These are phyloP conservation scores for Coregonus ussuriensis DNA, from an alignment of 2,797 vertebrate genomes.

Conservation along the genomic window DNA sequence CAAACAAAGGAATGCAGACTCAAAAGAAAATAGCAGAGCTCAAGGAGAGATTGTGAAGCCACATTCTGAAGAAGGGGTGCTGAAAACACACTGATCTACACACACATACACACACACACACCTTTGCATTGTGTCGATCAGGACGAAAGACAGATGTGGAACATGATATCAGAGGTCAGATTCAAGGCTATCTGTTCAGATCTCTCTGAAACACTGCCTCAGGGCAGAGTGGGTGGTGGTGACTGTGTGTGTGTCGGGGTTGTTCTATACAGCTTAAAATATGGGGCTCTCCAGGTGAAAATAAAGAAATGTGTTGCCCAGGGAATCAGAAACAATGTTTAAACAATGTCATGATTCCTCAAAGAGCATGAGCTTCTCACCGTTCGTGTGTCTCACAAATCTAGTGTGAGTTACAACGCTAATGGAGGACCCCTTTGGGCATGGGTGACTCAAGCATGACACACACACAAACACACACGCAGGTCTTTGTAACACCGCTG, in stretches of 20 bases:
- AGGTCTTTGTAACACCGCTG: not conserved
- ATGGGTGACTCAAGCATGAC: slow-evolving; percentile 55
- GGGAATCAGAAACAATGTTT: slow-evolving; percentile 28
- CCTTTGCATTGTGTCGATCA: slow-evolving; percentile 27
- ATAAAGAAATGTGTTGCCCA: not conserved
- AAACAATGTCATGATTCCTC: slow-evolving; percentile 14
- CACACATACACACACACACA: slow-evolving; percentile 7
- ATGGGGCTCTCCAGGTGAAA: slow-evolving; percentile 5
- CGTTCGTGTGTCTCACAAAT: slow-evolving; percentile 21
- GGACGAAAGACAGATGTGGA: slow-evolving; percentile 12
- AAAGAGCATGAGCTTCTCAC: slow-evolving; percentile 17
- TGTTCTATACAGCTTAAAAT: slow-evolving; percentile 9
- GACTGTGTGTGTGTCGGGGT: slow-evolving; percentile 7
- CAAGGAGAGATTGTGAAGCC: slow-evolving; percentile 3
- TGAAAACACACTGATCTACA: not conserved
- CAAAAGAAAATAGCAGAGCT: slow-evolving; percentile 11
- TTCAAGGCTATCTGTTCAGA: slow-evolving; percentile 23
- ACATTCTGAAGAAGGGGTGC: slow-evolving; percentile 1
- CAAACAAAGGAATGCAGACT: slow-evolving; percentile 11
- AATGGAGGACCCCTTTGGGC: slow-evolving; percentile 39
- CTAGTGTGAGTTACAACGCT: slow-evolving; percentile 52
- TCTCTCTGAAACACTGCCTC: slow-evolving; percentile 1
- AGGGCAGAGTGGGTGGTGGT: slow-evolving; percentile 1
- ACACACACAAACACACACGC: slow-evolving; percentile 22
- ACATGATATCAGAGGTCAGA: slow-evolving; percentile 28